Percentiles rank a stretch among this genome's conserved stretches.
Conservation (phyloP, 2,888 invertebrate genomes). For the Chesias legatella region DNA sequence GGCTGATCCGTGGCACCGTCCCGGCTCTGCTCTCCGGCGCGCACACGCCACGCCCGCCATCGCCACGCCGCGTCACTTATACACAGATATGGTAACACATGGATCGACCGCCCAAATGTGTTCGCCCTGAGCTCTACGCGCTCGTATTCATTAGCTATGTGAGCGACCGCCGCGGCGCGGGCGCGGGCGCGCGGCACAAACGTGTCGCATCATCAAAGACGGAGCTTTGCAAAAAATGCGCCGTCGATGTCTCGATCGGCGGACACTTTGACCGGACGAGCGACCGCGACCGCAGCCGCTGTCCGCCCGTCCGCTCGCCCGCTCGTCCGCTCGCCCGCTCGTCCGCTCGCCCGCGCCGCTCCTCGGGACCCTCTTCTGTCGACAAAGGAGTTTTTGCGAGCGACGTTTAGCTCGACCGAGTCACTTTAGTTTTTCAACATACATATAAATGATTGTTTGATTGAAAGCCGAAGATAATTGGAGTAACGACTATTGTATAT, state of each 20-base stretch:
- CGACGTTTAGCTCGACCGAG: slow-evolving; percentile 10
- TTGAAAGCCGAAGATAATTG: slow-evolving; percentile 1
- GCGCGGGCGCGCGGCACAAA: slow-evolving; percentile 51
- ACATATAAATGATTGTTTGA: slow-evolving; percentile 5
- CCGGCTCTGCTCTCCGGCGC: slow-evolving; percentile 62
- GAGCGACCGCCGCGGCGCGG: slow-evolving; percentile 42
- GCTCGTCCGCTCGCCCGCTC: neutral
- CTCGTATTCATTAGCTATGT: slow-evolving; percentile 66
- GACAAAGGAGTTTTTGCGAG: slow-evolving; percentile 16
- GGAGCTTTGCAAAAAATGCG: slow-evolving; percentile 34
- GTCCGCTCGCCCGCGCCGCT: neutral
- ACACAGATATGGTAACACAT: too few relatives aligned
- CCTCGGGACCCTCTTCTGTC: slow-evolving; percentile 3
- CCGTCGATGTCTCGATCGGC: slow-evolving; percentile 16
- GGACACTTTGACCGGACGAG: slow-evolving; percentile 19
- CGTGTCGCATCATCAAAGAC: slow-evolving; percentile 35
- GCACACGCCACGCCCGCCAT: too few relatives aligned
- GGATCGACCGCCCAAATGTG: slow-evolving; percentile 56
- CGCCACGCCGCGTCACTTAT: too few relatives aligned
- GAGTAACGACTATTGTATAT: too few relatives aligned
- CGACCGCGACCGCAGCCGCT: slow-evolving; percentile 6
- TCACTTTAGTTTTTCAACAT: slow-evolving; percentile 8
- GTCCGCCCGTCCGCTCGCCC: too few relatives aligned
- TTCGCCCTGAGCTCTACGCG: slow-evolving; percentile 52
- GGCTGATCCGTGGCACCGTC: slow-evolving; percentile 63